Evolutionary conservation across 35 echinoderm and acorn worm species (phyloP), one percentile per base, ranked within the genome.

Genomic region (Anneissia japonica): DNA sequence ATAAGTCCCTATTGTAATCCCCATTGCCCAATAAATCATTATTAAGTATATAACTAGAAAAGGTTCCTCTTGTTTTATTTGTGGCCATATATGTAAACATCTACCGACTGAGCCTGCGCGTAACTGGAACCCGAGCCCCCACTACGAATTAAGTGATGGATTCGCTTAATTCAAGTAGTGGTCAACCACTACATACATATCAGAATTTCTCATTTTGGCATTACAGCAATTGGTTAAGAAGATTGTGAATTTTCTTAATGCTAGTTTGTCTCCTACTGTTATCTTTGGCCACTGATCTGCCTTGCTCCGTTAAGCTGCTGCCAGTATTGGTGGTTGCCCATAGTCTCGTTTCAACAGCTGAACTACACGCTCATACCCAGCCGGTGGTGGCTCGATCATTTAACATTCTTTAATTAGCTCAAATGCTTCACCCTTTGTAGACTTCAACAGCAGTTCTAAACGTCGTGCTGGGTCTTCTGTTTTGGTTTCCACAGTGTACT

Each of bases 331-430:
- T 33, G 28, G 28, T 32, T 79, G 29, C 14, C 29, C 77, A 79
- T 79, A 79, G 39, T 79, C 39, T 30, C 39, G 29, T 33, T 11
- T 31, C 31, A 79, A 26, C 28, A 79, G 30, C 23, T 5, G 16
- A 3, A 79, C 33, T 16, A 37, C 77, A 21, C 33, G 35, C 23
- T 79, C 11, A 30, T 79, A 79, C 17, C 33, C 77, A 36, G 28
- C 77, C 14, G 28, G 35, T 33, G 77, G 4, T 14, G 35, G 33
- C 14, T 32, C 29, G 14, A 79, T 21, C 17, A 79, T 10, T 79
- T 36, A 36, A 37, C 77, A 79, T 14, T 79, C 77, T 26, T 79
- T 79, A 30, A 79, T 79, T 37, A 79, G 77, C n/a, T 79, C 77
- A 12, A 36, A 36, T 10, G 77, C 77, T 33, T 79, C 77, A 79